Percentiles rank a stretch among this genome's conserved stretches.
phyloP scores from a whole-genome alignment of 2,888 invertebrate species.

The Spisula subtruncata region DNA sequence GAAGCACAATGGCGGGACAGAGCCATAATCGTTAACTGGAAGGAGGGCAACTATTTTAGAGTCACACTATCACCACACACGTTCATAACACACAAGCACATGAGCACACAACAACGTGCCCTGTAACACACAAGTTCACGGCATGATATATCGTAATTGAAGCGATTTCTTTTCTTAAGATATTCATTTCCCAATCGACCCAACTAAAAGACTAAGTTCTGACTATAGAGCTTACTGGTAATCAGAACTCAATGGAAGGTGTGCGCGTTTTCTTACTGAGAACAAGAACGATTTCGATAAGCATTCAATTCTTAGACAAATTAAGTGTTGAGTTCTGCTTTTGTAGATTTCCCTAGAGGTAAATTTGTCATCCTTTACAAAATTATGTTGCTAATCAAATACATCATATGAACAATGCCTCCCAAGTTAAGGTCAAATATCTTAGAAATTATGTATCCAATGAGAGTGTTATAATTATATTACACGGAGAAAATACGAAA shows the following conservation, averaged over 20 bases:
- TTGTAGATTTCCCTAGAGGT: neutral
- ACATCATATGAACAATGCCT: neutral
- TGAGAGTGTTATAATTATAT: neutral
- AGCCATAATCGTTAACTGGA: constrained; percentile 32
- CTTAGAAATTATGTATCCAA: constrained; percentile 7
- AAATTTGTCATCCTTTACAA: neutral
- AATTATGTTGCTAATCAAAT: constrained; percentile 16
- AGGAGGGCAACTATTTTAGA: constrained; percentile 52
- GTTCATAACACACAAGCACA: too few species aligned
- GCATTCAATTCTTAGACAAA: neutral
- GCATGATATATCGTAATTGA: too few species aligned
- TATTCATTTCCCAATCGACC: neutral
- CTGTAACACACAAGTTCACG: too few species aligned
- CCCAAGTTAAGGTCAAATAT: neutral
- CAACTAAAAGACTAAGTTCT: neutral
- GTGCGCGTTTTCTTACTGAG: neutral
- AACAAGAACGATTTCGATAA: constrained; percentile 1
- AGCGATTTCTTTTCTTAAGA: too few species aligned
- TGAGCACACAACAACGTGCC: too few species aligned
- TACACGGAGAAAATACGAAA: neutral
- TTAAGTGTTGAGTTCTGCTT: constrained; percentile 11
- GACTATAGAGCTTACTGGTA: neutral
- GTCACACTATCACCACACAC: too few species aligned
- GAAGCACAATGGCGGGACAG: constrained; percentile 50
- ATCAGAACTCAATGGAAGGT: neutral